Evolutionary conservation across 2,888 invertebrate species (phyloP), one percentile per base, ranked within the genome.

Genomic region (Camptogramma bilineatum): DNA sequence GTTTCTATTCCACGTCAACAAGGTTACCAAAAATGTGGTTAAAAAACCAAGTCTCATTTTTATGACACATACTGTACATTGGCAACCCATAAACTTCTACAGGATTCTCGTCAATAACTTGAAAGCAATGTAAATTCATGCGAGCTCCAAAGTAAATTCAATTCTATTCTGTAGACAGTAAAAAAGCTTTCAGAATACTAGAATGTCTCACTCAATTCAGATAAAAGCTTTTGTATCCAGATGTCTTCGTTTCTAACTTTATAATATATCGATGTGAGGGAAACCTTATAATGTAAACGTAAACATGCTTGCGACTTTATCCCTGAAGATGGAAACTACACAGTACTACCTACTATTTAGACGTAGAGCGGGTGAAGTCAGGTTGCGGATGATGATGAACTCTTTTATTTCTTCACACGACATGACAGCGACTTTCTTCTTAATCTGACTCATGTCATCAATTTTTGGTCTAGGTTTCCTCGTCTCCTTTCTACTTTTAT

Each of bases 221-320:
- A 78, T 80, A 80, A 80, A 77, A 80, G 78, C 77, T 75, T 78
- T 74, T 61, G 52, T 44, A 74, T 69, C 73, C 78, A 76, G 74
- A 74, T 70, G 72, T 71, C 77, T 72, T 69, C 65, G 69, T 54
- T 66, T 68, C 51, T 54, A 65, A 68, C 66, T 69, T 62, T 55
- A 66, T 73, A 67, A 73, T 70, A 53, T 70, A 72, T 73, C 59
- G 64, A 19, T 0, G 21, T 13, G 51, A 31, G 44, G 19, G 0
- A 16, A 54, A 28, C 31, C n/a, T 39, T 31, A 10, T 13, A 0
- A n/a, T 24, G 17, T 21, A 28, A 39, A 39, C 8, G 8, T 28
- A 28, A 28, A 28, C 28, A 28, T 0, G 4, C 0, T 28, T 8
- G 4, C 28, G 28, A 28, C 8, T 28, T 5, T 28, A 1, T n/a